Evolutionary conservation across 2,797 vertebrate species (phyloP).

Genomic region (Sebastes goodei): DNA sequence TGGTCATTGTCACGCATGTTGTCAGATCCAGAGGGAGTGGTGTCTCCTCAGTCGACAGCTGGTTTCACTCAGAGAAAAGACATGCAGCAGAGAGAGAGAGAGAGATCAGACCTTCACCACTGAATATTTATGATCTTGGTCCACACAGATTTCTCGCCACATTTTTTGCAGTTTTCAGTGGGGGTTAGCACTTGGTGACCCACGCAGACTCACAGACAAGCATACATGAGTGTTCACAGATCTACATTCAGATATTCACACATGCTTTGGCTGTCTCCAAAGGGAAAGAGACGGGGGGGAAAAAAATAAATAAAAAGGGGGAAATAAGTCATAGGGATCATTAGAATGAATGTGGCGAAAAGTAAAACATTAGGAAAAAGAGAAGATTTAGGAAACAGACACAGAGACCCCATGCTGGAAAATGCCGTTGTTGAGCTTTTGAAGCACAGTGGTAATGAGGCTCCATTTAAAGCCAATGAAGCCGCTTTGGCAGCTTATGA

Average conservation of each 20-base stretch:
- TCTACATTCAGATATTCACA: slow-evolving; percentile 52
- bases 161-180: slow-evolving; percentile 69
- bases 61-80: slow-evolving; percentile 77
- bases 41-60: slow-evolving; percentile 74
- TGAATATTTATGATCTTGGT: slow-evolving; percentile 80
- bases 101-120: slow-evolving; percentile 68
- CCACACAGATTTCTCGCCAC: slow-evolving; percentile 72
- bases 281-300: neutral
- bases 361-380: slow-evolving; percentile 32
- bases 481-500: slow-evolving; percentile 79
- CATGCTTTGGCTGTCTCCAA: slow-evolving; percentile 24
- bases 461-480: slow-evolving; percentile 78
- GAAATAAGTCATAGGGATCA: slow-evolving; percentile 42
- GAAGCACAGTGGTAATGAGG: slow-evolving; percentile 79
- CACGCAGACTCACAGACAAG: slow-evolving; percentile 45
- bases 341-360: slow-evolving; percentile 57
- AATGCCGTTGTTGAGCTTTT: slow-evolving; percentile 70
- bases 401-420: slow-evolving; percentile 65
- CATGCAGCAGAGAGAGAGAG: slow-evolving; percentile 34
- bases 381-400: slow-evolving; percentile 55
- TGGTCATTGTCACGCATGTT: slow-evolving; percentile 74
- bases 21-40: slow-evolving; percentile 70
- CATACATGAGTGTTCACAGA: slow-evolving; percentile 51
- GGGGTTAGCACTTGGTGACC: slow-evolving; percentile 56
- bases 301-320: neutral